Base-by-base conservation (phyloP, 1,140 invertebrate genomes). In the Aphelinus certus region DNA sequence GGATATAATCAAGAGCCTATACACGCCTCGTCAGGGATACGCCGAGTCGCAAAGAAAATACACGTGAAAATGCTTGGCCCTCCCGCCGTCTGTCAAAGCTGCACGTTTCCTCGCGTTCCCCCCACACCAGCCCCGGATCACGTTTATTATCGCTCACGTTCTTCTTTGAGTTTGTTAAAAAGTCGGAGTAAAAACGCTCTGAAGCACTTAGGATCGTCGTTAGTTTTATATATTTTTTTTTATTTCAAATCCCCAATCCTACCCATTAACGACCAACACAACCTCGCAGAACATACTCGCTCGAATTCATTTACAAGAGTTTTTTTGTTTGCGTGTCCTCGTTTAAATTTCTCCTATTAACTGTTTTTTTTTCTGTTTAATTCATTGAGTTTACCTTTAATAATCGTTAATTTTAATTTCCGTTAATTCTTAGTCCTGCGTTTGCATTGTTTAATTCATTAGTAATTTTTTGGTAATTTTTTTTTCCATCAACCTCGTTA, bases 191-290 rank as follows among this genome's bases (percentile, higher is more conserved):
- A 76, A 76, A 76, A 76, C 68, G 62, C 63, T 71, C 56, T 60
- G 68, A 71, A 76, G 68, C 74, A 71, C 74, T 71, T 76, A 56
- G 63, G 62, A 76, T 76, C 68, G 67, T 71, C 62, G 46, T 75
- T 26, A 26, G 26, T 26, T 26, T 65, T 63, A 26, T 56, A 48
- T 53, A 6, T 49, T 65, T 42, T 47, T 62, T 47, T 66, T 73
- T 67, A 55, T 55, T 46, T 47, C 42, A 43, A 63, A 43, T 69
- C 61, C 47, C 26, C 7, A 60, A 26, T 53, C n/a, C 48, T 43
- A 6, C 10, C 1, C 10, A 63, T 6, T 47, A 57, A 60, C 63
- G 2, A 42, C 42, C 55, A 7, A 63, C 55, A 55, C 51, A 51
- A 55, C 42, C 57, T 63, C 45, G 63, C 45, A 10, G 1, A 4